Evolutionary conservation across 2,113 vertebrate species (phyloP), one percentile per base, ranked within the genome.

Genomic region (Hippocampus comes): DNA sequence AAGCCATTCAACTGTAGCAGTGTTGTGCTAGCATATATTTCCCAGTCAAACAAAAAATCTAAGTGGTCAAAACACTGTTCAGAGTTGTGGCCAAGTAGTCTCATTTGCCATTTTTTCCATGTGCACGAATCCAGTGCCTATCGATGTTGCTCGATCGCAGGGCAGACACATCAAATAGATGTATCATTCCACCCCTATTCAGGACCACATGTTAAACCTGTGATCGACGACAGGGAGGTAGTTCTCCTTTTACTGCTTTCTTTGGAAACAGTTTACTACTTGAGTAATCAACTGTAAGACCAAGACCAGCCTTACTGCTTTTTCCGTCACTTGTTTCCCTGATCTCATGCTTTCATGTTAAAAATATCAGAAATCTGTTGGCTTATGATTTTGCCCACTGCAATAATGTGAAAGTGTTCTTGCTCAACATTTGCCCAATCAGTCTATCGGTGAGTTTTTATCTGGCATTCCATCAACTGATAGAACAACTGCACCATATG

Each of bases 1-100:
- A 18, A 61, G 49, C 43, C 17, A 61, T 46, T n/a, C 67, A 43
- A 75, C 48, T 63, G 43, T 63, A 63, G 43, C 43, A n/a, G 65
- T n/a, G 46, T 25, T 51, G 71, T 57, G 23, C 27, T 61, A 43
- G 55, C 55, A 41, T 38, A 42, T 43, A 42, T 42, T 34, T 76
- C 6, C 20, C 46, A 76, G 49, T 49, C 56, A 67, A 68, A 60
- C 25, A 56, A 43, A 21, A 12, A 27, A 20, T 46, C 21, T 25
- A 48, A 51, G n/a, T 38, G 25, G 56, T 70, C 30, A 60, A 41
- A 48, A 1, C 49, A 34, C 9, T n/a, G 10, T 9, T n/a, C n/a
- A 8, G n/a, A n/a, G 55, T 56, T 8, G n/a, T 56, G n/a, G 21
- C 55, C 21, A 56, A n/a, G 21, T 11, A 11, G n/a, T 56, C 55